These are phyloP conservation scores for Phodopus roborovskii DNA, from an alignment of 2,113 vertebrate genomes.

Conservation along the genomic window DNA sequence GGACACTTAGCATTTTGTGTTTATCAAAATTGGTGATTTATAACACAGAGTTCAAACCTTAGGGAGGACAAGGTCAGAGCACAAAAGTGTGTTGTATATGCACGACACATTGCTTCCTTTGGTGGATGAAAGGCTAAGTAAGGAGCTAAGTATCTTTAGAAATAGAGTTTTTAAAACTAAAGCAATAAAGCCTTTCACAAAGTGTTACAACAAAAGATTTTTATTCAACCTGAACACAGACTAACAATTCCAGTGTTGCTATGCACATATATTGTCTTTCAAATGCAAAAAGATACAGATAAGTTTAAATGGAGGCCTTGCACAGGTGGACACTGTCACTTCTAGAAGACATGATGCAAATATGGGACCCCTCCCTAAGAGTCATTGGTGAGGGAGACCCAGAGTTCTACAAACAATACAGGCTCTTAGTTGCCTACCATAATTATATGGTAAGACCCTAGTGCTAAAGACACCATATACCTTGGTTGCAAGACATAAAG, in stretches of 20 bases:
- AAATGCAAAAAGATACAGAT: neutral
- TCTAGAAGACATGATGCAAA: neutral
- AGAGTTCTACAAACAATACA: neutral
- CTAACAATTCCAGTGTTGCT: neutral
- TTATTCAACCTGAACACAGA: neutral
- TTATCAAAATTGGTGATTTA: neutral
- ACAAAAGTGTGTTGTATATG: neutral
- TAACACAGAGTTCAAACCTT: neutral
- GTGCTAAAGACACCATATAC: neutral
- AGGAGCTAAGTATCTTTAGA: neutral
- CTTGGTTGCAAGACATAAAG: neutral
- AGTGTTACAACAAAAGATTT: neutral
- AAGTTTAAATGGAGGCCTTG: neutral
- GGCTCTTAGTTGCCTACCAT: neutral
- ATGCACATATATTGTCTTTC: neutral
- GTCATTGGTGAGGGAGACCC: neutral
- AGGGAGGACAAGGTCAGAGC: neutral
- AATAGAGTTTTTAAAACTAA: neutral
- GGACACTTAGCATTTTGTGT: neutral
- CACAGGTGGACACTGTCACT: neutral
- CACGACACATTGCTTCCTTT: neutral
- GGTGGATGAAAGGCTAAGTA: neutral
- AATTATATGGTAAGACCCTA: neutral
- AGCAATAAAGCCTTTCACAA: neutral
- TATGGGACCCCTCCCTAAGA: neutral